Conservation (phyloP, 2,113 vertebrate genomes). For the Leptobrachium ailaonicum region DNA sequence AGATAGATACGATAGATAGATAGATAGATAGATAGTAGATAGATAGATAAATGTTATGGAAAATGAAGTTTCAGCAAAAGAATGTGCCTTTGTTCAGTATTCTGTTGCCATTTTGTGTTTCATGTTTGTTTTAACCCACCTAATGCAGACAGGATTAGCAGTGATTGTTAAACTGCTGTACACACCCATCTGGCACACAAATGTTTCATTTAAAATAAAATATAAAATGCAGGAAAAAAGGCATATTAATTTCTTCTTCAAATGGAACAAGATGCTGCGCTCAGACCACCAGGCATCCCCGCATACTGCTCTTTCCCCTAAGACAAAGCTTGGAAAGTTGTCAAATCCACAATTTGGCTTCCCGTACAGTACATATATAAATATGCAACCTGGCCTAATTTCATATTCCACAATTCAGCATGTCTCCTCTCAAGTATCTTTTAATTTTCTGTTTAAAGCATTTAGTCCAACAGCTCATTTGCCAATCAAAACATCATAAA, state of each 20-base stretch:
- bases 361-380: conserved; percentile 41
- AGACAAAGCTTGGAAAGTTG: conserved; percentile 42
- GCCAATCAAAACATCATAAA: conserved; percentile 43
- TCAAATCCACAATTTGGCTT: conserved; percentile 48
- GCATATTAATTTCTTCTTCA: conserved; percentile 46
- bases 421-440: conserved; percentile 47
- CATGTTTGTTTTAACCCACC: not conserved
- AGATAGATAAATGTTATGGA: conserved; percentile 16
- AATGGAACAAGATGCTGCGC: conserved; percentile 46
- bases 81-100: not conserved
- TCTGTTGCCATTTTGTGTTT: not conserved
- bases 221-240: conserved; percentile 25
- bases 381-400: conserved; percentile 44
- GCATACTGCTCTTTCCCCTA: conserved; percentile 36
- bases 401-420: conserved; percentile 44
- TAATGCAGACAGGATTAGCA: not conserved
- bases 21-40: too few relatives aligned
- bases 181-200: not conserved
- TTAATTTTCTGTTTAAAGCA: conserved; percentile 50
- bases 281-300: conserved; percentile 45
- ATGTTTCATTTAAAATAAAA: conserved; percentile 43
- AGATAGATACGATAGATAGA: too few relatives aligned
- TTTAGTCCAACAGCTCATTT: conserved; percentile 45
- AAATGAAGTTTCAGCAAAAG: conserved; percentile 14
- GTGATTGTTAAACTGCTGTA: conserved; percentile 32